Evolutionary conservation across 1,140 invertebrate genomes (phyloP).

Genomic region (Semibalanus balanoides): DNA sequence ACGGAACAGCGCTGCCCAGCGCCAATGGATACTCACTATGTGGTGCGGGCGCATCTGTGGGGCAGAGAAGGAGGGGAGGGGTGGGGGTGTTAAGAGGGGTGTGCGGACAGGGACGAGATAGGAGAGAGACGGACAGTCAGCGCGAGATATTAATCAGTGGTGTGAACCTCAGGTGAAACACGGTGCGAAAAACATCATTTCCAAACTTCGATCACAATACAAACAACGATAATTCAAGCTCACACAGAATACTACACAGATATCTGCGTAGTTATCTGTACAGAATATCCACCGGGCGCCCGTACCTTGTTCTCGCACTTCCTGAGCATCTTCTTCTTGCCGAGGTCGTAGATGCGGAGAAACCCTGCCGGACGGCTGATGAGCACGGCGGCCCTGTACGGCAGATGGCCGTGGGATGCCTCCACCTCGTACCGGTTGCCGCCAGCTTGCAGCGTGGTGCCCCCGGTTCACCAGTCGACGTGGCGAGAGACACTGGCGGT

Average conservation of each 20-base stretch:
- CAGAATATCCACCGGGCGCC: not conserved
- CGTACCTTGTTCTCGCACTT: slow-evolving; percentile 95
- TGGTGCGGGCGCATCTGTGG: slow-evolving; percentile 82
- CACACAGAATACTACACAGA: no score
- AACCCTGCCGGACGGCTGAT: slow-evolving; percentile 86
- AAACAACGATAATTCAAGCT: no score
- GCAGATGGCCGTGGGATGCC: slow-evolving; percentile 77
- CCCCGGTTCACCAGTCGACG: slow-evolving; percentile 46
- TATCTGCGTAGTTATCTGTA: no score
- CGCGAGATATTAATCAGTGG: not conserved
- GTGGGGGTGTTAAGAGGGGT: not conserved
- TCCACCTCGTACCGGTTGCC: slow-evolving; percentile 89
- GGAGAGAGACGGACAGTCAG: not conserved
- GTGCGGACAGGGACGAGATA: not conserved
- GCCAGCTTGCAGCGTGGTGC: slow-evolving; percentile 69
- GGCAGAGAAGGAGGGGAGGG: not conserved
- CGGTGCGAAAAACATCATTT: not conserved
- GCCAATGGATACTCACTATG: slow-evolving; percentile 85
- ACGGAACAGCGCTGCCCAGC: slow-evolving; percentile 89
- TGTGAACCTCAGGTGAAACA: not conserved
- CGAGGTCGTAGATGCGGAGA: slow-evolving; percentile 88
- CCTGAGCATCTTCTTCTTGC: slow-evolving; percentile 87
- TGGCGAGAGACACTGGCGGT: slow-evolving; percentile 22
- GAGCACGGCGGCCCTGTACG: slow-evolving; percentile 78
- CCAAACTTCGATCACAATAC: not conserved